Base-by-base conservation (phyloP, 1,140 invertebrate species). In the Rhopalosiphum padi region DNA sequence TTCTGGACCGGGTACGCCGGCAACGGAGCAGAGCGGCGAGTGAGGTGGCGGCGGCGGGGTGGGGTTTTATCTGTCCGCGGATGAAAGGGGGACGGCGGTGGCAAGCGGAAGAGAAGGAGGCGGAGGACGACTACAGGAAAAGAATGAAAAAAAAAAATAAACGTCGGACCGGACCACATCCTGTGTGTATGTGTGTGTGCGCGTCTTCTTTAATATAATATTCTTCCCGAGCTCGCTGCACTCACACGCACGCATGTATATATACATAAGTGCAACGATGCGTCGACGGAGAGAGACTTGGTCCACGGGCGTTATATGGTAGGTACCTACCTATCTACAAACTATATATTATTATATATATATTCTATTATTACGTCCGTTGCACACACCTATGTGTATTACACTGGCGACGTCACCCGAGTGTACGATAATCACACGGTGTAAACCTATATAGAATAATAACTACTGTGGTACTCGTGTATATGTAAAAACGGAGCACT, bases 111-210 rank as follows among this genome's bases (percentile, higher is more conserved):
- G 77, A 51, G 91, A 51, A 25, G 23, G 35, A 25, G 30, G 87
- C 3, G 48, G n/a, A 51, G 48, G 22, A 89, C 37, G 37, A 43
- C 37, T 85, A 85, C 37, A 43, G 85, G 88, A 55, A 41, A 41
- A 53, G 55, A 48, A 77, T 46, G 43, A 90, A 41, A 87, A 15
- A 55, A 55, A 51, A 53, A 86, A 46, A 68, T 82, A 85, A 82
- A 85, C 91, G 77, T 92, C 77, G 91, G 91, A 85, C 91, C 77
- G 91, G 82, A 92, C 91, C 91, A 92, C 91, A 92, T 92, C 91
- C 91, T 92, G 91, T 92, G 82, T 37, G 77, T 51, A 77, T 85
- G 22, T 25, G 25, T 91, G 51, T 90, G 53, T 30, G 22, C 60
- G 51, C n/a, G 51, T 60, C 90, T 91, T 82, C 30, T 77, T 77